Conservation (phyloP, 2,888 invertebrate genomes). For the Cremastinae sp. region DNA sequence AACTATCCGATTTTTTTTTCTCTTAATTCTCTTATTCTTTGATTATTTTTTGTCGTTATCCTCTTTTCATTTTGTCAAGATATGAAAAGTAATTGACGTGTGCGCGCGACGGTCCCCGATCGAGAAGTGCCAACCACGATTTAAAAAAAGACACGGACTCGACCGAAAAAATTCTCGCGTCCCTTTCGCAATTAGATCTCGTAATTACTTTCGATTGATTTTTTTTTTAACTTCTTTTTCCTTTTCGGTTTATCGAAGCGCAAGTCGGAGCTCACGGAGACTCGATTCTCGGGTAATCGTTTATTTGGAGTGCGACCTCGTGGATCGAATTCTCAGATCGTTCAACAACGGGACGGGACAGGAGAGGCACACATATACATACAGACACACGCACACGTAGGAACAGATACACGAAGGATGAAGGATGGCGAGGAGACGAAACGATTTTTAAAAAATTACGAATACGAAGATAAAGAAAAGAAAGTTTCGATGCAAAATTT, state of each 20-base stretch:
- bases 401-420: conserved; percentile 53
- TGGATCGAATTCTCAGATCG: conserved; percentile 54
- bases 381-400: not conserved
- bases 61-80: conserved; percentile 10
- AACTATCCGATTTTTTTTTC: conserved; percentile 5
- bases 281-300: conserved; percentile 26
- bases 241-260: conserved; percentile 9
- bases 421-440: conserved; percentile 61
- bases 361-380: conserved; percentile 19
- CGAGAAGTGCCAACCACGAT: conserved; percentile 43
- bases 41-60: conserved; percentile 1
- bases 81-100: conserved; percentile 32
- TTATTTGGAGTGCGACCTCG: conserved; percentile 43
- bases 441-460: conserved; percentile 56
- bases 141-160: conserved; percentile 17
- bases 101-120: conserved; percentile 44
- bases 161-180: no score
- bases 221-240: conserved; percentile 34
- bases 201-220: conserved; percentile 22
- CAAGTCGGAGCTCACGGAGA: not conserved
- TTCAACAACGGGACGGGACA: conserved; percentile 52
- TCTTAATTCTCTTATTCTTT: conserved; percentile 2
- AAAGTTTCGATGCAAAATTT: conserved; percentile 63
- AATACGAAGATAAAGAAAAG: conserved; percentile 51
- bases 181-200: not conserved